These are phyloP conservation scores for Dolichomitus sp. DNA, from an alignment of 2,888 invertebrate genomes.

Conservation along the genomic window DNA sequence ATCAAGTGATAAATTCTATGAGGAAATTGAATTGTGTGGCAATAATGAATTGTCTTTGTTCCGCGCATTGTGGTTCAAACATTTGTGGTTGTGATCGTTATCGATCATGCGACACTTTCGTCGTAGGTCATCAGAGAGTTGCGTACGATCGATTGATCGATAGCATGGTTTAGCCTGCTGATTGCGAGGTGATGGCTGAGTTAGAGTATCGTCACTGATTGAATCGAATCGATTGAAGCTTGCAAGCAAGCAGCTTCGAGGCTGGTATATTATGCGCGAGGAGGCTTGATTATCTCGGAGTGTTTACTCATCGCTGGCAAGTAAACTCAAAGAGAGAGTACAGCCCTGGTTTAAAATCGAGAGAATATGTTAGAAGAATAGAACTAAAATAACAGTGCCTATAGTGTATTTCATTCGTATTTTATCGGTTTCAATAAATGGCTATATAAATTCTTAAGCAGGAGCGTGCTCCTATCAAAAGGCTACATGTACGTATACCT, in stretches of 20 bases:
- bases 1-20: background rate
- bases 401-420: no score
- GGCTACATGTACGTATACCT: background rate
- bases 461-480: background rate
- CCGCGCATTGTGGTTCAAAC: no score
- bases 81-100: slow-evolving; percentile 17
- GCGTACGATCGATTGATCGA: slow-evolving; percentile 16
- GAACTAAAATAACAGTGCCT: no score
- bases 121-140: background rate
- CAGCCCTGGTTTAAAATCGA: background rate
- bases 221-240: slow-evolving; percentile 36
- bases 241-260: slow-evolving; percentile 36
- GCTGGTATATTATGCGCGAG: slow-evolving; percentile 50
- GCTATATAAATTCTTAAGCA: no score
- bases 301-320: slow-evolving; percentile 50
- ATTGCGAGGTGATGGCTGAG: slow-evolving; percentile 7
- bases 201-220: slow-evolving; percentile 25
- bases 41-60: background rate
- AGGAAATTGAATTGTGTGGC: background rate
- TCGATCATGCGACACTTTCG: background rate
- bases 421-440: no score
- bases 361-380: no score
- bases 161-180: background rate
- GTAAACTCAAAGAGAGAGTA: slow-evolving; percentile 40
- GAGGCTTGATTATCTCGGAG: slow-evolving; percentile 54